A percentile compares a stretch with the other conserved stretches of the same genome.
Conservation (phyloP, 2,797 vertebrate species). For the Champsocephalus esox region DNA sequence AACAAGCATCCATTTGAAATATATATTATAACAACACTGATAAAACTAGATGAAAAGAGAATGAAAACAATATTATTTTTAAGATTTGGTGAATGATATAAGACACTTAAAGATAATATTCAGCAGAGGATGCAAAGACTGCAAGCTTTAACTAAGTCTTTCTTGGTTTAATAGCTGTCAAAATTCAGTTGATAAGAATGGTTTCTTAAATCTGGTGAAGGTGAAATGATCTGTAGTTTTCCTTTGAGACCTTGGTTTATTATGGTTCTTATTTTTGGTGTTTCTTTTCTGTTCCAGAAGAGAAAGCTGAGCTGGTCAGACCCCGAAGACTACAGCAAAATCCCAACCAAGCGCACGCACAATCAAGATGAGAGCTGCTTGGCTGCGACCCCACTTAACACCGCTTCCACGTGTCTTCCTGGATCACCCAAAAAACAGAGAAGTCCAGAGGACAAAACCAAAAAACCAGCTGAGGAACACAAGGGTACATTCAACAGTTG, state of each 20-base stretch:
- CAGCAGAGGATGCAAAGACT: neutral
- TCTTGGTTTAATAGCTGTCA: neutral
- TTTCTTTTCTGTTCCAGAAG: conserved; percentile 69
- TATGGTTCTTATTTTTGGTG: conserved; percentile 39
- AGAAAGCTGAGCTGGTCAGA: conserved; percentile 81
- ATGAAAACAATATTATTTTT: neutral
- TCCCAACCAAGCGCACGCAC: conserved; percentile 47
- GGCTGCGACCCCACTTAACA: conserved; percentile 25
- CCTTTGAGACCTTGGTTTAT: conserved; percentile 10
- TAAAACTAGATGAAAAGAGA: neutral
- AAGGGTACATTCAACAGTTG: conserved; percentile 23
- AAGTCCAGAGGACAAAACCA: conserved; percentile 1
- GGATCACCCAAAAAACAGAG: conserved; percentile 31
- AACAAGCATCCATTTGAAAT: neutral
- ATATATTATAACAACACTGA: neutral
- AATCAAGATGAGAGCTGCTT: conserved; percentile 38
- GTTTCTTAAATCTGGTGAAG: neutral
- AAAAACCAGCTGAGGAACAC: neutral
- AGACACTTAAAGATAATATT: neutral
- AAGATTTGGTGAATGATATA: neutral
- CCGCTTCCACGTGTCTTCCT: conserved; percentile 35
- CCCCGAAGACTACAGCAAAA: conserved; percentile 35
- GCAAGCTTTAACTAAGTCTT: neutral
- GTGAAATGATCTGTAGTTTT: neutral
- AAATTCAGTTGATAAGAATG: neutral